phyloP scores from a whole-genome alignment of 2,797 vertebrate genomes.

The Tapirus indicus region DNA sequence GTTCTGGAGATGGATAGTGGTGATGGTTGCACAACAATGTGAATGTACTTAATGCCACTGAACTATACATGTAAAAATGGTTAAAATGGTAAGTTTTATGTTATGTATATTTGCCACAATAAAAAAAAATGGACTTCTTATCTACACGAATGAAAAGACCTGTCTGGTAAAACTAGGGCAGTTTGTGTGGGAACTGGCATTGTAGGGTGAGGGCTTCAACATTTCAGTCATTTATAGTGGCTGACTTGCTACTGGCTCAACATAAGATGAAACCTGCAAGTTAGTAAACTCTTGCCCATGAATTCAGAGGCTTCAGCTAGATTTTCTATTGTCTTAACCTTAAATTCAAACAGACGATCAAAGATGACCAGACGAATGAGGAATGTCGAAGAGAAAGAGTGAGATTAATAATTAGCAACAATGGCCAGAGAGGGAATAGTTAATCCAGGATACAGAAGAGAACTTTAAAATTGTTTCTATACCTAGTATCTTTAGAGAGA shows the following conservation, averaged over 20 bases:
- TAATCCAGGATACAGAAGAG: not conserved
- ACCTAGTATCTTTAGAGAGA: not conserved
- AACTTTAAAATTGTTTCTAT: not conserved
- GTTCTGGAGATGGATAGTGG: not conserved
- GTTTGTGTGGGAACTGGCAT: not conserved
- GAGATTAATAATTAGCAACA: not conserved
- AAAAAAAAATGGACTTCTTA: not conserved
- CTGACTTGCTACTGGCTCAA: not conserved
- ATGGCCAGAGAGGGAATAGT: not conserved
- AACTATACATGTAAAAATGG: not conserved
- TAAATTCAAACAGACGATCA: not conserved
- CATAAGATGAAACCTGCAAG: not conserved
- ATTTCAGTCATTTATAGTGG: not conserved
- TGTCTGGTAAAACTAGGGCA: not conserved
- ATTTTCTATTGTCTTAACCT: not conserved
- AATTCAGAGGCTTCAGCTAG: not conserved
- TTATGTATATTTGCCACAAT: not conserved
- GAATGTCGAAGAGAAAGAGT: not conserved
- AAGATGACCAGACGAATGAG: not conserved
- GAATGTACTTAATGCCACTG: not conserved
- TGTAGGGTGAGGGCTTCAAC: not conserved
- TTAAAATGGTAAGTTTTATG: not conserved
- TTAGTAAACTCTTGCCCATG: not conserved
- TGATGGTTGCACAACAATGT: not conserved
- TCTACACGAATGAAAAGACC: not conserved